phyloP scores from a whole-genome alignment of 1,140 invertebrate genomes.

The Holotrichia oblita region DNA sequence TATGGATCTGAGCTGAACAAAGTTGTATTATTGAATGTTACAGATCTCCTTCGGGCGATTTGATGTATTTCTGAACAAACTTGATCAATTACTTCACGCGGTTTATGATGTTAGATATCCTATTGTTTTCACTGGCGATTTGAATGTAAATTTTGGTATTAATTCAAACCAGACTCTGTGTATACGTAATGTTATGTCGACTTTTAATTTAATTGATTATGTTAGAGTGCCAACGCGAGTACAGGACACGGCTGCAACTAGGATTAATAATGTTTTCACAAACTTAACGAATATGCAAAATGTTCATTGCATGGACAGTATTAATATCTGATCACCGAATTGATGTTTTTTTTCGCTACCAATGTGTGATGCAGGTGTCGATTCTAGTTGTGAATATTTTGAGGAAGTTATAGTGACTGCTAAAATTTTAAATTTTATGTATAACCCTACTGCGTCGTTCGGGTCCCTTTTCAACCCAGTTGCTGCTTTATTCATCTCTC shows the following conservation, averaged over 20 bases:
- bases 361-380: not conserved
- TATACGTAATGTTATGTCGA: not conserved
- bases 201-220: slow-evolving; percentile 9
- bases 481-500: too few relatives aligned
- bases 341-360: not conserved
- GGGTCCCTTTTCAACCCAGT: too few relatives aligned
- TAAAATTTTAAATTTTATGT: not conserved
- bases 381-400: not conserved
- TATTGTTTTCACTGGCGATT: slow-evolving; percentile 1
- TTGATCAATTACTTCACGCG: not conserved
- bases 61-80: too few relatives aligned
- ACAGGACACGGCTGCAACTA: not conserved
- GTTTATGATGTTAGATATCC: not conserved
- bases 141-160: not conserved
- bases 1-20: too few relatives aligned
- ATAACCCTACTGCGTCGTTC: too few relatives aligned
- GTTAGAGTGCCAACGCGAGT: slow-evolving; percentile 1
- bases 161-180: not conserved
- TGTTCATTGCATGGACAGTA: not conserved
- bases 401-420: not conserved
- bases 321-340: not conserved
- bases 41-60: too few relatives aligned
- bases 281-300: not conserved
- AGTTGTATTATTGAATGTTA: too few relatives aligned
- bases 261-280: slow-evolving; percentile 10